phyloP scores from a whole-genome alignment of 1,140 invertebrate genomes.

The Marisa cornuarietis region DNA sequence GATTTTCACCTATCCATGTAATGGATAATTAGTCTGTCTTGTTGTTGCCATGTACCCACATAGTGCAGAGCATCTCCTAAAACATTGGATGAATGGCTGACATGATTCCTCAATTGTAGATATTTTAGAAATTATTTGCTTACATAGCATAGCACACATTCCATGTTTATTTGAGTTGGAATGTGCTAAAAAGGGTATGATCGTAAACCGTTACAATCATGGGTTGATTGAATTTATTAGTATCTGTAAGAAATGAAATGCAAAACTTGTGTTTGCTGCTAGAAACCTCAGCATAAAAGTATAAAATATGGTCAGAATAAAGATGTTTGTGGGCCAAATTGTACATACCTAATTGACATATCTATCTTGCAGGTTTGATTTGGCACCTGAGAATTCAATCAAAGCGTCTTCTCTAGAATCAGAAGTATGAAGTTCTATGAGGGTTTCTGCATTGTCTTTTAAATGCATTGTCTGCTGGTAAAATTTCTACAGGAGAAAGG shows the following conservation, averaged over 20 bases:
- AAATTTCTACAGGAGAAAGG: too few relatives aligned
- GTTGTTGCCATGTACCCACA: too few relatives aligned
- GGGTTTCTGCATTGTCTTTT: too few relatives aligned
- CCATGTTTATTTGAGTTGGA: neutral
- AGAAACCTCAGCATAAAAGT: too few relatives aligned
- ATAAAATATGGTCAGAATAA: neutral
- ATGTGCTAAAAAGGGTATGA: neutral
- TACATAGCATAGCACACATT: neutral
- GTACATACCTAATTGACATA: neutral
- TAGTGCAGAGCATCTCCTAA: too few relatives aligned
- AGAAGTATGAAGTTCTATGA: slow-evolving; percentile 19
- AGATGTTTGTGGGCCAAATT: too few relatives aligned
- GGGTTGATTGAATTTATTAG: neutral
- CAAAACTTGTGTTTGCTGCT: neutral
- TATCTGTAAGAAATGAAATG: neutral
- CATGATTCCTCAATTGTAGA: too few relatives aligned
- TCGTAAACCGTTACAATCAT: neutral
- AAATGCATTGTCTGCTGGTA: too few relatives aligned
- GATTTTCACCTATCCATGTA: too few relatives aligned
- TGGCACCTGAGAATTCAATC: slow-evolving; percentile 31
- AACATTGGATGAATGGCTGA: too few relatives aligned
- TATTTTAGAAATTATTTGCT: too few relatives aligned
- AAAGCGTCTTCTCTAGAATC: slow-evolving; percentile 31
- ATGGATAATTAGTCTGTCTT: too few relatives aligned
- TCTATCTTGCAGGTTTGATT: slow-evolving; percentile 37